Conservation (phyloP, 2,888 invertebrate genomes). For the Drosophila fungiperda region DNA sequence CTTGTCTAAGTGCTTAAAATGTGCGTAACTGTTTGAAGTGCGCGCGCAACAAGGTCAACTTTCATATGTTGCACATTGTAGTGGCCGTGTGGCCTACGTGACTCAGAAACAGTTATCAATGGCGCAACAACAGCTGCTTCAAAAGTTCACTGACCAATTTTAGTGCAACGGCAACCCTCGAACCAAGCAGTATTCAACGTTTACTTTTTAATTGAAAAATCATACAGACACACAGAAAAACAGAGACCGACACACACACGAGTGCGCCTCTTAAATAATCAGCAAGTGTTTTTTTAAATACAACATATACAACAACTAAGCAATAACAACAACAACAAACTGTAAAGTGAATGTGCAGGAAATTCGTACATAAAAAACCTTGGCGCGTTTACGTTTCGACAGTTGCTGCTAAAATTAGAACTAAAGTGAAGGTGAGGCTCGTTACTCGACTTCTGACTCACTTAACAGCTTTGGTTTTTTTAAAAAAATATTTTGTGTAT, state of each 20-base stretch:
- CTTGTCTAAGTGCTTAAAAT: background rate
- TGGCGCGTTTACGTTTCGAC: slow-evolving; percentile 44
- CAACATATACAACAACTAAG: slow-evolving; percentile 11
- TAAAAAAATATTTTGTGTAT: background rate
- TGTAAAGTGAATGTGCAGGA: slow-evolving; percentile 57
- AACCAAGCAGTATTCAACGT: slow-evolving; percentile 42
- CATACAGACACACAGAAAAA: slow-evolving; percentile 1
- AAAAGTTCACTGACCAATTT: slow-evolving; percentile 71
- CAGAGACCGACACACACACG: slow-evolving; percentile 15
- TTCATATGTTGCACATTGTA: slow-evolving; percentile 68
- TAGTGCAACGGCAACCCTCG: slow-evolving; percentile 59
- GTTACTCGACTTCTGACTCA: slow-evolving; percentile 31
- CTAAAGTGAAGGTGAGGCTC: slow-evolving; percentile 54
- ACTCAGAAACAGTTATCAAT: slow-evolving; percentile 79
- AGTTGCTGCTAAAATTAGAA: slow-evolving; percentile 36
- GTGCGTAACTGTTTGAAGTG: slow-evolving; percentile 24
- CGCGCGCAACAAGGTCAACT: slow-evolving; percentile 39
- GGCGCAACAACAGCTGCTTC: slow-evolving; percentile 70
- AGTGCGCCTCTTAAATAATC: slow-evolving; percentile 49
- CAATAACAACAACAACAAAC: slow-evolving; percentile 10
- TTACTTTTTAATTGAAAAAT: slow-evolving; percentile 14
- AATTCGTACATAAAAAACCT: slow-evolving; percentile 48
- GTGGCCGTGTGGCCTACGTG: slow-evolving; percentile 73
- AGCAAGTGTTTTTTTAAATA: slow-evolving; percentile 20
- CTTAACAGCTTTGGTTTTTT: slow-evolving; percentile 14